Conservation (phyloP, 1,140 invertebrate species). For the Brachionus calyciflorus region DNA sequence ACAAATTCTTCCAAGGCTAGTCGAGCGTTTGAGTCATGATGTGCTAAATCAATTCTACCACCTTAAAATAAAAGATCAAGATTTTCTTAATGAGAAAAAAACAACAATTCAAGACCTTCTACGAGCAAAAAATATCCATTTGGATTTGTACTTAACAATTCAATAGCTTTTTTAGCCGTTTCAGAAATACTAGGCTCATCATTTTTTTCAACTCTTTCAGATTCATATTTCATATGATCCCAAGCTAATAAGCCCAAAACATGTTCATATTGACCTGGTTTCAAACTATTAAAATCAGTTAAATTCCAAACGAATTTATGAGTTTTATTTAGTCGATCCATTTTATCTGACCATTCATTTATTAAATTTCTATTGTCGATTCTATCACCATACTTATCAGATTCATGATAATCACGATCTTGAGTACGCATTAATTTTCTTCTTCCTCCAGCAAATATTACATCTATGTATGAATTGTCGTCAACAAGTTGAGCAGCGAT, state of each 20-base stretch:
- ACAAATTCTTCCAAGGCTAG: conserved; percentile 75
- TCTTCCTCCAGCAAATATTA: conserved; percentile 43
- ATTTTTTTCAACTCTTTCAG: conserved; percentile 63
- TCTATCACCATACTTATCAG: conserved; percentile 12
- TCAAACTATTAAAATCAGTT: conserved; percentile 20
- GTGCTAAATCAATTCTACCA: conserved; percentile 75
- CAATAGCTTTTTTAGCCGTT: conserved; percentile 81
- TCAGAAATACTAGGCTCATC: conserved; percentile 69
- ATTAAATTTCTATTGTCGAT: conserved; percentile 41
- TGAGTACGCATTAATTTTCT: conserved; percentile 13
- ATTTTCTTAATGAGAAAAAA: not conserved
- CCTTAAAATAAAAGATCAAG: conserved; percentile 61
- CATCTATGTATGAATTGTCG: conserved; percentile 47
- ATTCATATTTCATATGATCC: conserved; percentile 73
- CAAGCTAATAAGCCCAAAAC: conserved; percentile 60
- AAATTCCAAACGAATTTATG: conserved; percentile 34
- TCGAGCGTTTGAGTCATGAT: conserved; percentile 76
- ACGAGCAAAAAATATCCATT: conserved; percentile 84
- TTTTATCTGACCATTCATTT: conserved; percentile 38
- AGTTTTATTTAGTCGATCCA: conserved; percentile 25
- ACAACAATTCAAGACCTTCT: conserved; percentile 69
- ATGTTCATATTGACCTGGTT: conserved; percentile 37
- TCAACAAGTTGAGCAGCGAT: conserved; percentile 57
- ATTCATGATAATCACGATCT: not conserved
- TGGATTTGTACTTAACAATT: conserved; percentile 73